Evolutionary conservation across 2,797 vertebrate genomes (phyloP).

Genomic region (Phalanger gymnotis): DNA sequence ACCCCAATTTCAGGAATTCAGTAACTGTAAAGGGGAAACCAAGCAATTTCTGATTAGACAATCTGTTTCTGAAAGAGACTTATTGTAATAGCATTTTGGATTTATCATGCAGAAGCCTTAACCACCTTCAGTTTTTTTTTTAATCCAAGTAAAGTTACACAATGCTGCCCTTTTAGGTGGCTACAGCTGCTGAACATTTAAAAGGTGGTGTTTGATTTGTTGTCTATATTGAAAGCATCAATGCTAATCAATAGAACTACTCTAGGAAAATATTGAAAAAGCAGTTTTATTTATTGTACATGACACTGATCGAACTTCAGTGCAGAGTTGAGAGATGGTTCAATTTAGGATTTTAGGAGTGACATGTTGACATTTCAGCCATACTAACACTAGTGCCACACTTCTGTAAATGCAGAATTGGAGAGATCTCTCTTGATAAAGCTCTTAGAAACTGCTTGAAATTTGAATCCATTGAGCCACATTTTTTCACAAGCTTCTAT

Average conservation of each 20-base stretch:
- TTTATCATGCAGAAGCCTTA: conserved; percentile 42
- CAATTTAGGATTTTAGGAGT: conserved; percentile 50
- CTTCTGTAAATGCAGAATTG: conserved; percentile 65
- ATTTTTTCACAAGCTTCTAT: conserved; percentile 35
- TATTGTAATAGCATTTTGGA: conserved; percentile 44
- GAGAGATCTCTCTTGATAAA: conserved; percentile 57
- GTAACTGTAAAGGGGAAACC: conserved; percentile 46
- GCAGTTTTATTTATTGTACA: conserved; percentile 50
- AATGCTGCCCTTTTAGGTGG: neutral
- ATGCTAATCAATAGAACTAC: conserved; percentile 22
- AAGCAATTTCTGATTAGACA: conserved; percentile 46
- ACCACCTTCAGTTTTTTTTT: conserved; percentile 23
- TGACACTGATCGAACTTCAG: conserved; percentile 1
- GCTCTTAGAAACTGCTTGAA: conserved; percentile 46
- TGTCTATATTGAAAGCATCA: conserved; percentile 60
- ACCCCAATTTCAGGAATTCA: conserved; percentile 62
- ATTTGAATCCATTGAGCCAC: conserved; percentile 52
- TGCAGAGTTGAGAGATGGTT: conserved; percentile 49
- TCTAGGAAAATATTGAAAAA: conserved; percentile 50
- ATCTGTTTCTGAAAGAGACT: conserved; percentile 34
- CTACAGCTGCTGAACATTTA: conserved; percentile 36
- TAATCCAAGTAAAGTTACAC: conserved; percentile 5
- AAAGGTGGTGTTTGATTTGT: conserved; percentile 31
- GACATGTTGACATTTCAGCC: conserved; percentile 51
- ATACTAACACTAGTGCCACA: conserved; percentile 56